Percentiles rank a stretch among this genome's conserved stretches.
Conservation (phyloP, 2,888 invertebrate genomes). For the Pandemis cinnamomeana region DNA sequence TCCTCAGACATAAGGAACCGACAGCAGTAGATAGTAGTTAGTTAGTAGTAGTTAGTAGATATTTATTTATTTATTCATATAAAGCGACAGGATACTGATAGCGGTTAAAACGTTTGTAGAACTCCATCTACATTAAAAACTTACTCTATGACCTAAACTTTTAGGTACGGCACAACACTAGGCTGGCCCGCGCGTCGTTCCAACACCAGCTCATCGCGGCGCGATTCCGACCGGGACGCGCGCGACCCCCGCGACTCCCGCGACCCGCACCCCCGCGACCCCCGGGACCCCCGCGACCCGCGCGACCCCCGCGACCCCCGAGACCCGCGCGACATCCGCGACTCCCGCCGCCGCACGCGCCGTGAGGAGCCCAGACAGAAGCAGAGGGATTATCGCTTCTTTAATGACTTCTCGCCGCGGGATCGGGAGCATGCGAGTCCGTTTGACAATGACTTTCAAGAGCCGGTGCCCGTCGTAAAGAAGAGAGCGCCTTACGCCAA, state of each 20-base stretch:
- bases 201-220: conserved; percentile 51
- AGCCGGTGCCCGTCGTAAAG: conserved; percentile 67
- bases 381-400: conserved; percentile 77
- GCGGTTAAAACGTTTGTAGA: too few relatives aligned
- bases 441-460: conserved; percentile 86
- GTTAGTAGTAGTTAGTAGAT: too few relatives aligned
- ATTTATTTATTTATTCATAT: too few relatives aligned
- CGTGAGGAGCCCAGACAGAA: conserved; percentile 51
- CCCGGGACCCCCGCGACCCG: conserved; percentile 61
- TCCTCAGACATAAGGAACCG: too few relatives aligned
- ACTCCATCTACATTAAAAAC: neutral
- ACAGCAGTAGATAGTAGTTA: too few relatives aligned
- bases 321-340: conserved; percentile 43
- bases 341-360: conserved; percentile 56
- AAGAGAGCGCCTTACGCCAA: conserved; percentile 71
- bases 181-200: conserved; percentile 67
- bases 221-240: conserved; percentile 51
- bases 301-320: conserved; percentile 52
- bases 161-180: conserved; percentile 73
- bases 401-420: conserved; percentile 86
- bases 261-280: conserved; percentile 64
- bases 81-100: too few relatives aligned
- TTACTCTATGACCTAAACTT: conserved; percentile 2
- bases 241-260: conserved; percentile 62
- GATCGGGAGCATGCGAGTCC: conserved; percentile 81